Conservation (phyloP, 2,797 vertebrate genomes). For the Meda fulgida region DNA sequence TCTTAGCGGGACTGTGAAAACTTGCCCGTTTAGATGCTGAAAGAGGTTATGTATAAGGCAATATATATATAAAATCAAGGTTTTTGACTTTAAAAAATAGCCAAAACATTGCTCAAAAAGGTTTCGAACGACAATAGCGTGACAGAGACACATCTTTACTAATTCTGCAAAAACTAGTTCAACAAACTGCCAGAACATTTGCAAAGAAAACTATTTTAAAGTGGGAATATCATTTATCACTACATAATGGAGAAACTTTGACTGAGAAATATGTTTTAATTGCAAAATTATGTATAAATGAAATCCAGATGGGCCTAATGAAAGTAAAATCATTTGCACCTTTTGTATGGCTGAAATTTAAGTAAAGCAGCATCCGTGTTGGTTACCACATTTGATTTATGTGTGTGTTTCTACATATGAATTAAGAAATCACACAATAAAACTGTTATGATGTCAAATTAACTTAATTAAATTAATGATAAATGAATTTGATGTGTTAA, state of each 20-base stretch:
- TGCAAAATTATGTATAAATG: neutral
- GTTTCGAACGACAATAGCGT: neutral
- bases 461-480: neutral
- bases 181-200: neutral
- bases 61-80: too few species aligned
- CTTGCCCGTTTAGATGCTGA: neutral
- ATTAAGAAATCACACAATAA: neutral
- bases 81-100: too few species aligned
- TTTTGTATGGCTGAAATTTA: neutral
- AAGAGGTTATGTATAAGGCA: constrained; percentile 1
- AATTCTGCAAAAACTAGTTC: neutral
- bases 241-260: neutral
- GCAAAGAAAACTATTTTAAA: neutral
- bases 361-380: neutral
- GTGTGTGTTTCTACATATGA: neutral
- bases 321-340: neutral
- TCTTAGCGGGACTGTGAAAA: neutral
- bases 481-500: neutral
- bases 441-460: neutral
- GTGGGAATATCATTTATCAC: neutral
- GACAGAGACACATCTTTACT: neutral
- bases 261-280: constrained; percentile 5
- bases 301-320: constrained; percentile 19
- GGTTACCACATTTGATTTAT: neutral
- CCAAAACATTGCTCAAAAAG: too few species aligned